These are phyloP conservation scores for Colinus virginianus DNA, from an alignment of 2,113 vertebrate species.

Conservation along the genomic window DNA sequence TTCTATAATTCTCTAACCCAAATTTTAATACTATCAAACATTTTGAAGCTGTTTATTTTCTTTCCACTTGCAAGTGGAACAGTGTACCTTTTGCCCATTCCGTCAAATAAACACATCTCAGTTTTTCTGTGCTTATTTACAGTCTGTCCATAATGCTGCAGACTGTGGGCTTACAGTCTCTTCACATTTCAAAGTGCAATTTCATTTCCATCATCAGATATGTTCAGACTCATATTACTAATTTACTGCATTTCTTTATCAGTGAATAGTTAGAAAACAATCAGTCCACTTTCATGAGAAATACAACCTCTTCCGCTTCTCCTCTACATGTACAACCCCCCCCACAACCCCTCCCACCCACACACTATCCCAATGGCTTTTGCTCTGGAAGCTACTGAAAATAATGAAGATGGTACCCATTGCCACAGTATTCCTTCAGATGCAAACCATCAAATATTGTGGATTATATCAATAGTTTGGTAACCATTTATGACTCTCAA, in stretches of 20 bases:
- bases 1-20: neutral
- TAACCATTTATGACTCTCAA: neutral
- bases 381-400: neutral
- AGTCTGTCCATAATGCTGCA: neutral
- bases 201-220: neutral
- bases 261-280: neutral
- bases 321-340: neutral
- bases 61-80: neutral
- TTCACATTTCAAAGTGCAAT: constrained; percentile 7
- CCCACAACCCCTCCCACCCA: too few species aligned
- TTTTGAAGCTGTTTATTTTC: neutral
- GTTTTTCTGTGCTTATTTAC: neutral
- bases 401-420: neutral
- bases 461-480: neutral
- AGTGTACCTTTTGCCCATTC: neutral
- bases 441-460: fast-evolving
- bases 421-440: neutral
- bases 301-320: neutral
- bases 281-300: neutral
- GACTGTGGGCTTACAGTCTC: neutral
- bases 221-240: neutral
- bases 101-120: neutral
- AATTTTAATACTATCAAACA: neutral
- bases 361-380: neutral
- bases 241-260: neutral